phyloP scores from a whole-genome alignment of 2,888 invertebrate species.

The Hyppa rectilinea region DNA sequence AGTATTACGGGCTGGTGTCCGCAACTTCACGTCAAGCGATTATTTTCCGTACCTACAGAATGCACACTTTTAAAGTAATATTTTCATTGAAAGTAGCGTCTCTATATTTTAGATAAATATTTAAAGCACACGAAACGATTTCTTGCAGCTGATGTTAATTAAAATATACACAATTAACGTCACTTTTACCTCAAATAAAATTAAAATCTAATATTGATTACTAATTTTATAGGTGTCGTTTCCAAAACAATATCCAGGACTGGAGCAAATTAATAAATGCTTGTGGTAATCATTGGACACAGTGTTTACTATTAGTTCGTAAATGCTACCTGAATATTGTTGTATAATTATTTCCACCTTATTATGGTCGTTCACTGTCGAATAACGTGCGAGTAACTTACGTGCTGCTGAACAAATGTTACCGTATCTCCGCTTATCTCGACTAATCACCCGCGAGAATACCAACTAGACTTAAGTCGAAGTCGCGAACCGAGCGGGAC shows the following conservation, averaged over 20 bases:
- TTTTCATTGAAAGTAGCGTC: not conserved
- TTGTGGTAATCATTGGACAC: slow-evolving; percentile 13
- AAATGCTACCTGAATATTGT: slow-evolving; percentile 19
- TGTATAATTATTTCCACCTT: slow-evolving; percentile 35
- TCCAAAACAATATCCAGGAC: not conserved
- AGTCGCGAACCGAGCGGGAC: slow-evolving; percentile 75
- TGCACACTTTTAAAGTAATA: not conserved
- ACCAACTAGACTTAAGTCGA: slow-evolving; percentile 71
- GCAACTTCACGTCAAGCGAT: not conserved
- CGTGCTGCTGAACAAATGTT: slow-evolving; percentile 80
- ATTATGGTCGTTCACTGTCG: slow-evolving; percentile 38
- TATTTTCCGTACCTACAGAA: not conserved
- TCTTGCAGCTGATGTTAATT: not conserved
- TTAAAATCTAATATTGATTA: not conserved
- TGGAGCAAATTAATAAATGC: not conserved
- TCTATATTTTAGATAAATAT: not conserved
- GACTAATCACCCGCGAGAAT: slow-evolving; percentile 82
- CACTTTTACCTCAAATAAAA: not conserved
- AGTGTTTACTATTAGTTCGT: slow-evolving; percentile 44
- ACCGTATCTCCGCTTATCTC: slow-evolving; percentile 79
- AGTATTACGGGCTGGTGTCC: not conserved
- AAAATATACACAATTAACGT: not conserved
- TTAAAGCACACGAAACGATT: not conserved
- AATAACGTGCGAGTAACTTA: slow-evolving; percentile 77
- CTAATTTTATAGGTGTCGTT: not conserved